Percentiles rank a stretch among this genome's conserved stretches.
phyloP scores from a whole-genome alignment of 1,140 invertebrate species.

The Brachionus paranguensis region DNA sequence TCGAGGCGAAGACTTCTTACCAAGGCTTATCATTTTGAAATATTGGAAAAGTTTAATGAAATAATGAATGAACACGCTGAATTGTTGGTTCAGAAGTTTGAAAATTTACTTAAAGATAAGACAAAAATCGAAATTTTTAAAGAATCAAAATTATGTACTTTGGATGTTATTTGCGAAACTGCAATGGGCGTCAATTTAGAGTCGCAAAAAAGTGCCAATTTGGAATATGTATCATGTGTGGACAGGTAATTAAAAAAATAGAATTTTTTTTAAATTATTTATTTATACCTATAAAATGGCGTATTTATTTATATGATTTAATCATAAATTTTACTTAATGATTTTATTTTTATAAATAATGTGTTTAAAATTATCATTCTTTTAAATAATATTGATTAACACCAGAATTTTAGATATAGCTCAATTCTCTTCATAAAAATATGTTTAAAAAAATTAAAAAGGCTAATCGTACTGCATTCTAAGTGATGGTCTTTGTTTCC shows the following conservation, averaged over 20 bases:
- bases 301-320: too few species aligned
- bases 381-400: too few species aligned
- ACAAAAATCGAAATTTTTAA: slow-evolving; percentile 66
- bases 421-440: too few species aligned
- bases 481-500: too few species aligned
- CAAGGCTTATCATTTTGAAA: slow-evolving; percentile 81
- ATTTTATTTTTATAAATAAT: too few species aligned
- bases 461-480: too few species aligned
- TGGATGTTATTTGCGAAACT: slow-evolving; percentile 81
- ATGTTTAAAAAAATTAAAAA: too few species aligned
- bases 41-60: slow-evolving; percentile 74
- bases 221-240: slow-evolving; percentile 70
- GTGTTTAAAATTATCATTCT: too few species aligned
- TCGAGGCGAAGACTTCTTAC: slow-evolving; percentile 75
- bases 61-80: slow-evolving; percentile 72
- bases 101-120: slow-evolving; percentile 54
- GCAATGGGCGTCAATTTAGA: slow-evolving; percentile 72
- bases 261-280: not conserved
- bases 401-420: too few species aligned
- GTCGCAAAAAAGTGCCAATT: slow-evolving; percentile 62
- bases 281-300: too few species aligned
- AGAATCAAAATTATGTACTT: slow-evolving; percentile 71
- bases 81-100: slow-evolving; percentile 64
- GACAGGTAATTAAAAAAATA: not conserved
- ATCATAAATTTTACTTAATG: too few species aligned